Base-by-base conservation (phyloP, 2,113 vertebrate species). In the Scomber japonicus region DNA sequence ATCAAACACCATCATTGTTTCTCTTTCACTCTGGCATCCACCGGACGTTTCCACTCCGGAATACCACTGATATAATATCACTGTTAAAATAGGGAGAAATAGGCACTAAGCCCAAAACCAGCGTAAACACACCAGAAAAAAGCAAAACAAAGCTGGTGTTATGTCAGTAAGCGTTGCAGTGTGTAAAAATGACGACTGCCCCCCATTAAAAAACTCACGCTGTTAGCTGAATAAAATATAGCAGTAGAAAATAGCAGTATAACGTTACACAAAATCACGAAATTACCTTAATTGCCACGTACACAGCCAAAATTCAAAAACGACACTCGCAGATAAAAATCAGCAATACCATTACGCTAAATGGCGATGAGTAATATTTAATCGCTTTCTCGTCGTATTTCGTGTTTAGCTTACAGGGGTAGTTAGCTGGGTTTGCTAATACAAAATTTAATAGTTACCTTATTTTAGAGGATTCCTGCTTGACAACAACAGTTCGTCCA, bases 351-450 rank as follows among this genome's bases (percentile, higher is more conserved):
- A 17, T 49, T 4, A 16, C 12, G 12, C 15, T 35, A 9, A 40
- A 6, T 10, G 44, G 61, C 16, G 6, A 51, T 0, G 64, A 27
- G 16, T 16, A 3, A 50, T 19, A 64, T 57, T 63, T n/a, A 15
- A 75, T 79, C 21, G 53, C 50, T 61, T 11, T 61, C 17, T 74
- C 57, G 72, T 78, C 55, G 30, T 67, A 55, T 85, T 75, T 80
- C 60, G 40, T 68, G 67, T 76, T 77, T 75, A 81, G 89, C 91
- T 89, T 92, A 83, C 78, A 62, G 24, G 44, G 59, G 75, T 17
- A 89, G 86, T 92, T 93, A 94, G 92, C 91, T 73, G 54, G 48
- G 31, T 62, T 66, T 75, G 93, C 93, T 92, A 91, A 91, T 83
- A 83, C 54, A 80, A 71, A 75, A 87, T 84, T 59, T 66, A 91